Base-by-base conservation (phyloP, 2,113 vertebrate genomes). In the Nycticorax nycticorax region DNA sequence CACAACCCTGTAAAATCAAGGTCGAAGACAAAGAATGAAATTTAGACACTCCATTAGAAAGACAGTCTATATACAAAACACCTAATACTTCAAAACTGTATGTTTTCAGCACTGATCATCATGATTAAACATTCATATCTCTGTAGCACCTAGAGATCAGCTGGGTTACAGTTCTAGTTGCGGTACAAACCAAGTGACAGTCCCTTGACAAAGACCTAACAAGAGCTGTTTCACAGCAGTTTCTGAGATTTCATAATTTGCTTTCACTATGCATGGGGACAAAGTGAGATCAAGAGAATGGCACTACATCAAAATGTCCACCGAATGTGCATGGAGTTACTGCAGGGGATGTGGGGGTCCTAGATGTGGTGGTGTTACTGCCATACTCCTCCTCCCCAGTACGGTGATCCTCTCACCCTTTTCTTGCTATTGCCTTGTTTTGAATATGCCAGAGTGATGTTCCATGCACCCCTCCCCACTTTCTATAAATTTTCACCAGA, bases 61-160 rank as follows among this genome's bases (percentile, higher is more conserved):
- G 82, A 63, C n/a, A 85, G 16, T 67, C 20, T 95, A 52, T 86
- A 95, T 76, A 96, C 77, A 79, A 85, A 95, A 15, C 94, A 85
- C 77, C 14, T 62, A 85, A 88, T 96, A 79, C 73, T 96, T 97
- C 89, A 95, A 85, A 91, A 57, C 2, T 0, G 30, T 94, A 15
- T 91, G 48, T 66, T 92, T 95, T 92, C 71, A 55, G 0, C 69
- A 78, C 23, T 80, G 95, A 94, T 94, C 24, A 83, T 92, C 67
- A 24, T 52, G 94, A 93, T 96, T 95, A 93, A 97, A 92, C 73
- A 85, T 74, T 67, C 50, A 3, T 91, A 91, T 93, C 89, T 86
- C 66, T 69, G n/a, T 77, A 92, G 66, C 94, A 91, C 94, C 69
- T 73, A 88, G 66, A 88, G 92, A 91, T 96, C 95, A 95, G 8